Evolutionary conservation across 53 echinoderm and acorn worm genomes (phyloP).

Genomic region (Glandiceps talaboti): DNA sequence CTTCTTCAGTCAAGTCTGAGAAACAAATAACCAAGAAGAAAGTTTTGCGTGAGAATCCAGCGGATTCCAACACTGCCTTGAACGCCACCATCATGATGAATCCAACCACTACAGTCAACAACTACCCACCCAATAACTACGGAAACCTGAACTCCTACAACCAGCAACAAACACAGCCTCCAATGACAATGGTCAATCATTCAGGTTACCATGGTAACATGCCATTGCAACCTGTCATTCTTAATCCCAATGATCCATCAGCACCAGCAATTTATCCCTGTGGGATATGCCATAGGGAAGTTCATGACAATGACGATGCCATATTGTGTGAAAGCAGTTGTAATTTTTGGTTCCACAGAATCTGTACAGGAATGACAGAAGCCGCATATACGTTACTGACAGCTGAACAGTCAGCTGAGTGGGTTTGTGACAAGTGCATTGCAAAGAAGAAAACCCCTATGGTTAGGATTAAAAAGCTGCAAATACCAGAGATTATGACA

Average conservation of each 20-base stretch:
- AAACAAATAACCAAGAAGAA: not conserved
- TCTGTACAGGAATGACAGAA: slow-evolving; percentile 76
- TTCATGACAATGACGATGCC: slow-evolving; percentile 74
- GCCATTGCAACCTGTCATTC: slow-evolving; percentile 68
- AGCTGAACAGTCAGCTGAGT: slow-evolving; percentile 70
- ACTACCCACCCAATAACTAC: not conserved
- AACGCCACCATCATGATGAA: too few species aligned
- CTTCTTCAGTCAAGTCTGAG: not conserved
- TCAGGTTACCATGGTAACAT: slow-evolving; percentile 26
- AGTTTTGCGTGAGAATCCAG: not conserved
- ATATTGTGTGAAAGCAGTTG: slow-evolving; percentile 73
- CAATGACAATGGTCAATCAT: not conserved
- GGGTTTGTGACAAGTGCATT: slow-evolving; percentile 91
- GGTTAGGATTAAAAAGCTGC: slow-evolving; percentile 37
- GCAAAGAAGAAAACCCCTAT: slow-evolving; percentile 86
- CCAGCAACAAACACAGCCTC: not conserved
- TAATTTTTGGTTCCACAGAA: slow-evolving; percentile 78
- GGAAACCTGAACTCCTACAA: not conserved
- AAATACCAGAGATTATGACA: not conserved
- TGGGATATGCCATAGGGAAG: slow-evolving; percentile 72
- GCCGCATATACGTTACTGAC: slow-evolving; percentile 70
- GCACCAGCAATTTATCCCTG: slow-evolving; percentile 46
- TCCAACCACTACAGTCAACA: not conserved
- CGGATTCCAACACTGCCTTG: not conserved
- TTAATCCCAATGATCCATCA: slow-evolving; percentile 25